Evolutionary conservation across 2,113 vertebrate genomes (phyloP).

Genomic region (Chamaetylas fuelleborni): DNA sequence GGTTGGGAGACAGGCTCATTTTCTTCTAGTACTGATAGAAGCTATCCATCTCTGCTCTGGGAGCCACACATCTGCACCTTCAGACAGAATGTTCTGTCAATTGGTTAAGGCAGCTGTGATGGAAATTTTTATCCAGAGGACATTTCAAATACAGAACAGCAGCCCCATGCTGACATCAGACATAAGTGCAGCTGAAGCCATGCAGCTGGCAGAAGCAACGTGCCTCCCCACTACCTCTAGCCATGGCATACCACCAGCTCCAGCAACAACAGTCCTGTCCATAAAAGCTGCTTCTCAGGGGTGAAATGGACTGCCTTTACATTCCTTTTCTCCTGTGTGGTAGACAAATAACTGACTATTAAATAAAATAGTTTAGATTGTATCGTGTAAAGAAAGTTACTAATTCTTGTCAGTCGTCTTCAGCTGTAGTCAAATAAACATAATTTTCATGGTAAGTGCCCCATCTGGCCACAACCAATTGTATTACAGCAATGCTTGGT

Average conservation of each 20-base stretch:
- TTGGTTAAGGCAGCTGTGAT: conserved; percentile 44
- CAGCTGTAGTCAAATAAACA: background rate
- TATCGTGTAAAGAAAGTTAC: background rate
- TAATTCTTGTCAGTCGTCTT: background rate
- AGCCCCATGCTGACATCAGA: conserved; percentile 18
- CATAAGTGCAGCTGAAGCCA: background rate
- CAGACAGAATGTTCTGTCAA: conserved; percentile 32
- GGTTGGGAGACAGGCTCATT: conserved; percentile 10
- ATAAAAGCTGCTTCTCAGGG: background rate
- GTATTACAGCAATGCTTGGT: background rate
- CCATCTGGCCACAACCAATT: background rate
- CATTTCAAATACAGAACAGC: conserved; percentile 21
- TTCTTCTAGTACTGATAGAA: background rate
- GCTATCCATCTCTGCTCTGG: conserved; percentile 26
- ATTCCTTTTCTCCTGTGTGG: background rate
- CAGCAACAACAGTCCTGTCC: background rate
- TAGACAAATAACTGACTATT: background rate
- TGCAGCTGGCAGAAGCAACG: background rate
- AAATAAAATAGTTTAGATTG: background rate
- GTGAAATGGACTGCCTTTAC: background rate
- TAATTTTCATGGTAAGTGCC: background rate
- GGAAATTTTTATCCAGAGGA: conserved; percentile 51
- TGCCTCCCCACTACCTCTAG: background rate
- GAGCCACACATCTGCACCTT: conserved; percentile 17
- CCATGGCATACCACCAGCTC: background rate